Evolutionary conservation across 2,797 vertebrate species (phyloP).

Genomic region (Halcyon smyrnensis): DNA sequence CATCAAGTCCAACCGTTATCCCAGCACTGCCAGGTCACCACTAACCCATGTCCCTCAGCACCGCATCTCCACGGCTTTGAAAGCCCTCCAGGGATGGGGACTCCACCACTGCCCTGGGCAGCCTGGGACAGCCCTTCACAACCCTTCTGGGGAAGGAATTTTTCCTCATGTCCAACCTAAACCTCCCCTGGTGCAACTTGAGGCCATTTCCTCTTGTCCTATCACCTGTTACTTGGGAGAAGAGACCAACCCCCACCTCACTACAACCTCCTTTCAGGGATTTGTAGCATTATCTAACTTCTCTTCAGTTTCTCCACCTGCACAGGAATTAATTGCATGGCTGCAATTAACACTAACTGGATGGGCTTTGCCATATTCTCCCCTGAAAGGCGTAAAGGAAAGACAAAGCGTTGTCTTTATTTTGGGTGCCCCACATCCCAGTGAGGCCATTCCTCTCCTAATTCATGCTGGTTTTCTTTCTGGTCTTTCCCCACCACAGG

Average conservation of each 20-base stretch:
- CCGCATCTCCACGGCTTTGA: neutral
- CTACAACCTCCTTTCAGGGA: neutral
- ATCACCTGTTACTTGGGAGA: neutral
- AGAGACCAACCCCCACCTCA: neutral
- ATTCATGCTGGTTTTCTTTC: neutral
- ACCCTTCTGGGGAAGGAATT: neutral
- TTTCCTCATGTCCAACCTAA: neutral
- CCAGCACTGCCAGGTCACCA: neutral
- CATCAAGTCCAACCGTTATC: neutral
- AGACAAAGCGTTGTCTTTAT: neutral
- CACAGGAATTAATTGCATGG: neutral
- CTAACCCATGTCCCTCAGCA: neutral
- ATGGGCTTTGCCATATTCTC: neutral
- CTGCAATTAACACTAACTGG: neutral
- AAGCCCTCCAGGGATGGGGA: neutral
- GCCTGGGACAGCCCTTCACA: too few species aligned
- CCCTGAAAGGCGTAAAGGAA: neutral
- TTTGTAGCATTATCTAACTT: neutral
- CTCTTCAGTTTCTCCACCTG: neutral
- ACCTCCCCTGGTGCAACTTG: neutral
- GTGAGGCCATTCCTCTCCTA: rapidly evolving
- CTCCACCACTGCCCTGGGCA: neutral
- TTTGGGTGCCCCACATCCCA: neutral
- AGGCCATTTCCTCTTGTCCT: neutral
- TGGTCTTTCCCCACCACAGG: constrained; percentile 73